Percentiles rank a stretch among this genome's conserved stretches.
Conservation (phyloP, 2,888 invertebrate species). For the Caradrina kadenii region DNA sequence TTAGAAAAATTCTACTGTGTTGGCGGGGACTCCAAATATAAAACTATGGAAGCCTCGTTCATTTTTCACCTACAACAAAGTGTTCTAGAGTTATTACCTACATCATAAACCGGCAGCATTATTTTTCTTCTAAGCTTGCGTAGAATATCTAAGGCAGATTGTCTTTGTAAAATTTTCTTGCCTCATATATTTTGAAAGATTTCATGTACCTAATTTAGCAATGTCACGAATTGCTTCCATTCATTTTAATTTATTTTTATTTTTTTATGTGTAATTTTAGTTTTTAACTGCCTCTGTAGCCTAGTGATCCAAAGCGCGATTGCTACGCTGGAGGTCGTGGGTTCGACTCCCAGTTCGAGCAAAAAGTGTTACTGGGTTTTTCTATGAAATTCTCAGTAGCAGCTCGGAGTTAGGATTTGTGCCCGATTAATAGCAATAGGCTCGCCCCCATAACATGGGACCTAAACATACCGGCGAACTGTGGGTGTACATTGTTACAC, state of each 20-base stretch:
- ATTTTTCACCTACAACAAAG: constrained; percentile 71
- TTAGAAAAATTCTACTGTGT: constrained; percentile 21
- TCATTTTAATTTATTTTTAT: background rate
- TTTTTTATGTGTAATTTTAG: too few species aligned
- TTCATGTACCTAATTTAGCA: constrained; percentile 27
- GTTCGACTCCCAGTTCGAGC: too few species aligned
- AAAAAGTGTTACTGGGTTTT: too few species aligned
- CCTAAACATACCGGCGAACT: too few species aligned
- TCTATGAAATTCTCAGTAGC: too few species aligned
- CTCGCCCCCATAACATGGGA: too few species aligned
- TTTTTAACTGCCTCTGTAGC: too few species aligned
- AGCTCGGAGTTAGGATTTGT: too few species aligned
- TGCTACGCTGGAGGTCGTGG: too few species aligned
- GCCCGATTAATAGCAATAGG: too few species aligned
- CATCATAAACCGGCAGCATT: constrained; percentile 64
- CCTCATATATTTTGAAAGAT: constrained; percentile 14
- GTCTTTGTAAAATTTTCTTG: constrained; percentile 22
- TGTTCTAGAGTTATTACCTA: constrained; percentile 69
- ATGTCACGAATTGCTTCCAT: constrained; percentile 26
- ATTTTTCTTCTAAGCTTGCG: constrained; percentile 64
- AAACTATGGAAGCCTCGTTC: constrained; percentile 63
- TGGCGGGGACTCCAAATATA: constrained; percentile 51
- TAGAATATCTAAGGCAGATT: constrained; percentile 26
- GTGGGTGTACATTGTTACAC: too few species aligned
- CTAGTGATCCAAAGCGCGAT: too few species aligned